Conservation (phyloP, 2,113 vertebrate genomes). For the Rhinolophus sinicus region DNA sequence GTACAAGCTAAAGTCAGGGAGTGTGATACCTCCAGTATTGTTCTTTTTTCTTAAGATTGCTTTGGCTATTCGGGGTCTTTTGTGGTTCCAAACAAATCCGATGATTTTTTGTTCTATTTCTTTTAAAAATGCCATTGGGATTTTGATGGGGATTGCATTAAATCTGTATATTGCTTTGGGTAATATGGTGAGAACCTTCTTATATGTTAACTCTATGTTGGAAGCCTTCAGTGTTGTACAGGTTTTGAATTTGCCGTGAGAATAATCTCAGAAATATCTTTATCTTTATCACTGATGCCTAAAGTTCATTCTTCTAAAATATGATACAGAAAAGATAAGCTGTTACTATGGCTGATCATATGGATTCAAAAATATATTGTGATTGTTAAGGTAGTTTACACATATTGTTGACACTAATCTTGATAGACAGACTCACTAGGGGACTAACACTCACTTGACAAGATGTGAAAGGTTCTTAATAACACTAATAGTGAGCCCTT, state of each 20-base stretch:
- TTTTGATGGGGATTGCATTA: no score
- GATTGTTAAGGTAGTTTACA: background rate
- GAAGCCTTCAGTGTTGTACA: background rate
- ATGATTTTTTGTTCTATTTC: no score
- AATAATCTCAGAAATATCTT: conserved; percentile 1
- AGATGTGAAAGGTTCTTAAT: background rate
- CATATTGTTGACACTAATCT: background rate
- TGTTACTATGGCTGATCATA: background rate
- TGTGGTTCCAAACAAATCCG: no score
- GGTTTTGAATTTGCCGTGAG: background rate
- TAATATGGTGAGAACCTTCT: conserved; percentile 50
- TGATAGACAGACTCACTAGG: background rate
- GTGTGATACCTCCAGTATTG: no score
- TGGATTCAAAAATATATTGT: background rate
- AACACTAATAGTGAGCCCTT: background rate
- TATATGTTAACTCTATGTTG: background rate
- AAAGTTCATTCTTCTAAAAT: conserved; percentile 12
- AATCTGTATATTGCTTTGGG: no score
- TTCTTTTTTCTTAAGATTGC: no score
- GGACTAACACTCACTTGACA: background rate
- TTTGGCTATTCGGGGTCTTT: no score
- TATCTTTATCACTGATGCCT: background rate
- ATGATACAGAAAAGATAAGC: background rate
- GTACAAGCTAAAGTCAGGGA: no score
- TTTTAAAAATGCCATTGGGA: no score